Base-by-base conservation (phyloP, 2,888 invertebrate species). In the Patella pellucida region DNA sequence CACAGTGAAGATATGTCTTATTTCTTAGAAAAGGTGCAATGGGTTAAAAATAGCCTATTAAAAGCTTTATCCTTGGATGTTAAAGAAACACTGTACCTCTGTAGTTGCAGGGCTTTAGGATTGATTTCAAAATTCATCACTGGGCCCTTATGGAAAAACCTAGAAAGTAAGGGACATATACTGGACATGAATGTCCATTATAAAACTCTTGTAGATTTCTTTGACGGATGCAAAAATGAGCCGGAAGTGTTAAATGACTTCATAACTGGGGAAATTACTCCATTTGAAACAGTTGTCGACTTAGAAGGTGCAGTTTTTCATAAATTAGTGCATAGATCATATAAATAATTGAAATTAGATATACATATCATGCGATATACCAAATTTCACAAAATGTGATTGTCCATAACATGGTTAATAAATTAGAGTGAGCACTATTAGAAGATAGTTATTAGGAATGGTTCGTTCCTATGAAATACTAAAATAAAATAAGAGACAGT, bases 61-160 rank as follows among this genome's bases (percentile, higher is more conserved):
- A 74, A 79, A 52, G 69, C 81, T 19, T 78, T 81, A 7, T 56
- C 76, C 11, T 69, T 74, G 77, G 83, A 83, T 68, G 52, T 82
- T 0, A 72, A 77, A 52, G 74, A 80, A 41, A 78, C 79, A 11
- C 73, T 76, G 62, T 82, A 74, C 68, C 2, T 82, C 1, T 78
- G 80, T 50, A 81, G 76, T 11, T 71, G 68, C 12, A 84, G 82
- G 72, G 82, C 80, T 31, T 71, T 85, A 12, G 82, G 81, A 12
- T 72, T 82, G 12, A 69, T 84, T 12, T 71, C 76, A 51, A 72
- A 77, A 31, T 56, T 77, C 31, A 68, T 79, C 9, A 79, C 77
- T 19, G 23, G 77, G 12, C 75, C 77, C 3, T 67, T 77, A 7
- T 79, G 77, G 72, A 72, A 71, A 52, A n/a, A 73, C 1, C 73